Base-by-base conservation (phyloP, 2,113 vertebrate genomes). In the Gymnocephalus cernua region DNA sequence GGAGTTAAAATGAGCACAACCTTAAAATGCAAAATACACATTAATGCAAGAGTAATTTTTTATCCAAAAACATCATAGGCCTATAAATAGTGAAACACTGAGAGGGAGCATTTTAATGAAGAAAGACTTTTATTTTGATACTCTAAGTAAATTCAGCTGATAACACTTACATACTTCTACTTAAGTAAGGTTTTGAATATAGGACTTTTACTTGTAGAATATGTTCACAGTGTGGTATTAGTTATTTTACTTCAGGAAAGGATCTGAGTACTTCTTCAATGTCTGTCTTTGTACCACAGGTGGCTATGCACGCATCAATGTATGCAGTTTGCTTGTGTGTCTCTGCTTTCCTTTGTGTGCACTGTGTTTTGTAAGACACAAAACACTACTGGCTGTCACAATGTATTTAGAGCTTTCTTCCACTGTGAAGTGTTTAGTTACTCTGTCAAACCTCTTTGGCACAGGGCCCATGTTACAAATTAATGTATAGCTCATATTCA, bases 351-450 rank as follows among this genome's bases (percentile, higher is more conserved):
- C 75, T 85, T 48, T 66, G 80, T 67, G 80, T 72, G 78, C 56
- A 21, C 64, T 56, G 62, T 79, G 77, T 81, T 86, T 59, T 75
- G 65, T 63, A 80, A 85, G 69, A 83, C 89, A 78, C 75, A 62
- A 84, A 89, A 91, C 86, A 85, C 72, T 27, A 65, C 85, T 80
- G 57, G 67, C 86, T 91, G 93, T 93, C 91, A 92, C 87, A 88
- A 89, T 63, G 61, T 74, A 91, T 93, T 94, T 91, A 84, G 89
- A 64, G 29, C 67, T 53, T 83, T 85, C 87, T 85, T 88, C 69
- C 67, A 21, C 61, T 10, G 70, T 87, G 79, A 92, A 89, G 91
- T 93, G 88, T 94, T 92, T 92, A 84, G 87, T 82, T 90, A 80
- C 85, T 86, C 71, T 76, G 89, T 92, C 88, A 92, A 91, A 90